phyloP scores from a whole-genome alignment of 2,113 vertebrate species.

The Gulo gulo region DNA sequence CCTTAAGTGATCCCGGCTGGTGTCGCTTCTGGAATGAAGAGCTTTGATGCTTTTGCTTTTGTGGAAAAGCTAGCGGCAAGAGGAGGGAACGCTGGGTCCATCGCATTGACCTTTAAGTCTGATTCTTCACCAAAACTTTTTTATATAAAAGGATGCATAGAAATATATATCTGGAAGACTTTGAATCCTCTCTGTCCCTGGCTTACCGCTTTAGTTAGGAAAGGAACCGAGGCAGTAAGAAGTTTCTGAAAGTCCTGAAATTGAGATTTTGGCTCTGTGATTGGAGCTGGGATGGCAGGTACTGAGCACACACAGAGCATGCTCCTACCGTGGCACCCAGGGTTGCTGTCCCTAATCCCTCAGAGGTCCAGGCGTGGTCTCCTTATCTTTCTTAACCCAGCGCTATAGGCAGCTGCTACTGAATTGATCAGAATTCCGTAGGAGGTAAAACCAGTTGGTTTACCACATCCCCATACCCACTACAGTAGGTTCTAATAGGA shows the following conservation, averaged over 20 bases:
- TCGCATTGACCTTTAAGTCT: not conserved
- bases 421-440: not conserved
- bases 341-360: not conserved
- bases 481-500: not conserved
- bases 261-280: not conserved
- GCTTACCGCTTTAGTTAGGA: not conserved
- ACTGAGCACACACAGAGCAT: accelerated
- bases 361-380: not conserved
- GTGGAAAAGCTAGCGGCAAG: not conserved
- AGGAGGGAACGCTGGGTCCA: not conserved
- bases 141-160: not conserved
- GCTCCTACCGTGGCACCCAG: accelerated
- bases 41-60: slow-evolving; percentile 21
- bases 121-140: not conserved
- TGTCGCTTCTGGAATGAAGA: not conserved
- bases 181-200: not conserved
- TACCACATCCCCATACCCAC: not conserved
- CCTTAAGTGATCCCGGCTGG: not conserved
- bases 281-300: not conserved
- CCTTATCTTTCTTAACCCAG: not conserved
- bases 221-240: not conserved
- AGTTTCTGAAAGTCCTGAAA: not conserved
- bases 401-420: not conserved
- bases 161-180: not conserved
- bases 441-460: not conserved